phyloP scores from a whole-genome alignment of 2,888 invertebrate species.

The Pachydiplax longipennis region DNA sequence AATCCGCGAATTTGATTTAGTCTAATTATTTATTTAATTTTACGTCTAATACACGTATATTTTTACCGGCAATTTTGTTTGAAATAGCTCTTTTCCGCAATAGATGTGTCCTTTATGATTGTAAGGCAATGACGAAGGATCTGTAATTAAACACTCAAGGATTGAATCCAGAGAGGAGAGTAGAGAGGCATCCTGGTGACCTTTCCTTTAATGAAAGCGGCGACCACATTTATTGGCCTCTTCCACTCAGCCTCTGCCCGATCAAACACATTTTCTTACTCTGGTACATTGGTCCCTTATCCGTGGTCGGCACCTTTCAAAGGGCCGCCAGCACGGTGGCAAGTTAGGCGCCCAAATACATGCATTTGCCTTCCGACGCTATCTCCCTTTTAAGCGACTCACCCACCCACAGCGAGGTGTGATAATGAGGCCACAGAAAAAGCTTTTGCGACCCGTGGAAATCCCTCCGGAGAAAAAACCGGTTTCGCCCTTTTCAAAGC shows the following conservation, averaged over 20 bases:
- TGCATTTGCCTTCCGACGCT: slow-evolving; percentile 24
- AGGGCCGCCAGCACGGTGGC: slow-evolving; percentile 21
- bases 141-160: too few species aligned
- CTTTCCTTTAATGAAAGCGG: neutral
- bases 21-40: too few species aligned
- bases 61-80: too few species aligned
- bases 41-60: too few species aligned
- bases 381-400: slow-evolving; percentile 10
- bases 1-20: too few species aligned
- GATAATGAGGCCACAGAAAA: neutral
- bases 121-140: too few species aligned
- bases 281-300: neutral
- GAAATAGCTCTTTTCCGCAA: too few species aligned
- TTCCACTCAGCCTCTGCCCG: slow-evolving; percentile 16
- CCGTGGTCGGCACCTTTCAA: neutral
- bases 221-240: neutral
- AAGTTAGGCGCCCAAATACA: slow-evolving; percentile 34
- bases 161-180: too few species aligned
- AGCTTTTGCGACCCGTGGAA: neutral
- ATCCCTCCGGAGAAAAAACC: too few species aligned
- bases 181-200: neutral
- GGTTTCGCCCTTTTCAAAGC: too few species aligned
- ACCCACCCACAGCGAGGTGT: slow-evolving; percentile 19
- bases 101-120: too few species aligned
- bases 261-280: slow-evolving; percentile 31